Evolutionary conservation across 1,140 invertebrate genomes (phyloP).

Genomic region (Arctopsyche grandis): DNA sequence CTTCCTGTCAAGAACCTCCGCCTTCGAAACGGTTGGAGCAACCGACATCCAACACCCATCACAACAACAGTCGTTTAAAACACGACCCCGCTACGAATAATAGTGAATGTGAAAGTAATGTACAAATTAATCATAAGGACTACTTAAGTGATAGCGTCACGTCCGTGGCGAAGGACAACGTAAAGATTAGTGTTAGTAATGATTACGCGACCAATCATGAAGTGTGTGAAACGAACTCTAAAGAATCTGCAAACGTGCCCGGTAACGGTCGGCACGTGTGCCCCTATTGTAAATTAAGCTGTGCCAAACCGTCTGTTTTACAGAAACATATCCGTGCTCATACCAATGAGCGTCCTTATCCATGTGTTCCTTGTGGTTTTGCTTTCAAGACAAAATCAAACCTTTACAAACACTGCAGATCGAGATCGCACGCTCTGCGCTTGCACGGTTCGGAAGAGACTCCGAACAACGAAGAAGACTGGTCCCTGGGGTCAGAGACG

Average conservation of each 20-base stretch:
- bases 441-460: slow-evolving; percentile 69
- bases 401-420: slow-evolving; percentile 89
- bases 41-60: slow-evolving; percentile 9
- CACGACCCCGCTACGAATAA: slow-evolving; percentile 46
- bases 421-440: slow-evolving; percentile 81
- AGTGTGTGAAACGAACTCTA: slow-evolving; percentile 54
- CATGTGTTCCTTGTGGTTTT: slow-evolving; percentile 88
- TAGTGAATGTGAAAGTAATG: slow-evolving; percentile 61
- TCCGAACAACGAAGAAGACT: slow-evolving; percentile 65
- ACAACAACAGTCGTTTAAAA: slow-evolving; percentile 18
- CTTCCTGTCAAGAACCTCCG: slow-evolving; percentile 46
- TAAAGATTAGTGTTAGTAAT: slow-evolving; percentile 25
- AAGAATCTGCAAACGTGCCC: slow-evolving; percentile 62
- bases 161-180: slow-evolving; percentile 24
- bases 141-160: slow-evolving; percentile 61
- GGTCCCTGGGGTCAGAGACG: slow-evolving; percentile 67
- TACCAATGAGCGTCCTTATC: slow-evolving; percentile 92
- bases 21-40: slow-evolving; percentile 26
- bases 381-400: slow-evolving; percentile 96
- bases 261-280: slow-evolving; percentile 78
- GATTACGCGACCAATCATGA: slow-evolving; percentile 44
- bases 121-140: slow-evolving; percentile 67
- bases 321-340: slow-evolving; percentile 93
- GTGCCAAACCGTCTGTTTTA: slow-evolving; percentile 93
- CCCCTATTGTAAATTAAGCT: slow-evolving; percentile 86